Evolutionary conservation across 2,888 invertebrate genomes (phyloP).

Genomic region (Pyrrhia umbra): DNA sequence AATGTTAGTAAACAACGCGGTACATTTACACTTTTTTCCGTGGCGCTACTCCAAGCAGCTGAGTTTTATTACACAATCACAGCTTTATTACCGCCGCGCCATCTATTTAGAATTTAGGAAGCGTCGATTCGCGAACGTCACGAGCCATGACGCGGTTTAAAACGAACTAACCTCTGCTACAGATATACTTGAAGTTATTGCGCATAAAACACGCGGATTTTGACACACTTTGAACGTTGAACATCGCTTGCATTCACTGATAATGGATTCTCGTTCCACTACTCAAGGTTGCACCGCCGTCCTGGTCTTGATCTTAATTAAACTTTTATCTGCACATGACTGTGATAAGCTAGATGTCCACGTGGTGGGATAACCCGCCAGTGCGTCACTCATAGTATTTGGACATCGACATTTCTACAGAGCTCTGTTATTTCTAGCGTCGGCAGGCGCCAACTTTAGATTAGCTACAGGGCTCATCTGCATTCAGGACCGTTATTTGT

Average conservation of each 20-base stretch:
- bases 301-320: constrained; percentile 17
- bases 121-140: constrained; percentile 64
- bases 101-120: constrained; percentile 75
- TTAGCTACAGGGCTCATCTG: constrained; percentile 83
- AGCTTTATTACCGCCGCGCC: constrained; percentile 74
- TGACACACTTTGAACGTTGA: constrained; percentile 16
- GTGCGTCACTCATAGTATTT: constrained; percentile 77
- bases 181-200: constrained; percentile 28
- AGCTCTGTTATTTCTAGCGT: constrained; percentile 84
- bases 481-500: constrained; percentile 83
- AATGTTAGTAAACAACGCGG: constrained; percentile 83
- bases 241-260: constrained; percentile 24
- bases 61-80: constrained; percentile 80
- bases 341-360: constrained; percentile 24
- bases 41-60: constrained; percentile 77
- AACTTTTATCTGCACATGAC: constrained; percentile 15
- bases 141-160: constrained; percentile 50
- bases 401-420: constrained; percentile 82
- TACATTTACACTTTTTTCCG: constrained; percentile 77
- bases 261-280: constrained; percentile 16
- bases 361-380: constrained; percentile 72
- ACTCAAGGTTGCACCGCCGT: background rate
- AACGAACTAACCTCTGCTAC: constrained; percentile 32
- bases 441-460: constrained; percentile 84
- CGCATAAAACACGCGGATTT: constrained; percentile 33